Evolutionary conservation across 1,140 invertebrate genomes (phyloP).

Genomic region (Popillia japonica): DNA sequence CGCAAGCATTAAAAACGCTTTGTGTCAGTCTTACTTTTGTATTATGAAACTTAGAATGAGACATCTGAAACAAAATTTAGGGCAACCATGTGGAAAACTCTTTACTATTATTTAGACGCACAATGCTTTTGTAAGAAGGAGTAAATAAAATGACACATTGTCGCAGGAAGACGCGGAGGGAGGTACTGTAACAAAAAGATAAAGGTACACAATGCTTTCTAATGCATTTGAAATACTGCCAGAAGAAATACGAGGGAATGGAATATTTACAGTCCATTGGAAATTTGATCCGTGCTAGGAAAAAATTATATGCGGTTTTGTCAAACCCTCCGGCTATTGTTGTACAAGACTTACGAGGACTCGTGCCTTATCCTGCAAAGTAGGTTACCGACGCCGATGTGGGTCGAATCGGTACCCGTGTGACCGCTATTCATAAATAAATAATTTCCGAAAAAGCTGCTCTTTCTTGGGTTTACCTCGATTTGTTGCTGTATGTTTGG

Average conservation of each 20-base stretch:
- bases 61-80: neutral
- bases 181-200: constrained; percentile 19
- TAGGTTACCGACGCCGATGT: constrained; percentile 20
- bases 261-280: constrained; percentile 49
- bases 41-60: neutral
- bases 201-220: constrained; percentile 14
- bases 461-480: neutral
- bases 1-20: too few species aligned
- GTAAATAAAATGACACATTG: neutral
- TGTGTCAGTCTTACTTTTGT: neutral
- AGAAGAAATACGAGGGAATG: constrained; percentile 9
- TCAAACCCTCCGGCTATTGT: constrained; percentile 48
- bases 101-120: neutral
- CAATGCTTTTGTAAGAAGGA: neutral
- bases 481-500: neutral
- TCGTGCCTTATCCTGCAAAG: constrained; percentile 15
- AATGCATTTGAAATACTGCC: constrained; percentile 40
- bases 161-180: neutral
- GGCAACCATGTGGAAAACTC: neutral
- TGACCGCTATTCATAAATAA: constrained; percentile 47
- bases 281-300: constrained; percentile 45
- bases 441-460: constrained; percentile 40
- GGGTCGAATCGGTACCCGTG: constrained; percentile 37
- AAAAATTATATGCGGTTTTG: constrained; percentile 52
- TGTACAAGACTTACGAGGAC: constrained; percentile 9